Evolutionary conservation across 2,888 invertebrate genomes (phyloP), one percentile per base, ranked within the genome.

Genomic region (Latrodectus elegans): DNA sequence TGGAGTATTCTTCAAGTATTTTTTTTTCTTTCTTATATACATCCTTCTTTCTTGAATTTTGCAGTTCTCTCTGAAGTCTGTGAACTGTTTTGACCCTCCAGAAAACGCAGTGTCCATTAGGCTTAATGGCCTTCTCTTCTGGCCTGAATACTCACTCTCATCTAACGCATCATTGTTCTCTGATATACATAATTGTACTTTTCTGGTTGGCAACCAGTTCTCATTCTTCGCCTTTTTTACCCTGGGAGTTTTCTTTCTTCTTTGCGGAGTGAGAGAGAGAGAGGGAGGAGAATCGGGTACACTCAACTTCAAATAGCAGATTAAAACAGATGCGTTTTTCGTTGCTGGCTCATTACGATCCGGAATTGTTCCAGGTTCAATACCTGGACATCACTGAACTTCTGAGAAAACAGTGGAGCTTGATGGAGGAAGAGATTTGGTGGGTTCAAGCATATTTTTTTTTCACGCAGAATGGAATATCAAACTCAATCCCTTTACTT

Each of bases 101-200:
- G 53, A 67, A 72, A 81, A 72, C 67, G 75, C 75, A 55, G 52
- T 71, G 72, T 80, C 81, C 86, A 87, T 87, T 87, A 87, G 77
- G 65, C 81, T 81, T 87, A 87, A 87, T 87, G 72, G 77, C 53
- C 38, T 26, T 49, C 49, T 80, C 38, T 76, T 75, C 73, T 81
- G 81, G 75, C 80, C 85, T 86, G 80, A 73, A 87, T 87, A 87
- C 86, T 81, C 77, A 81, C 68, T 81, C 77, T 76, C 86, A 71
- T 55, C 85, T 76, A 76, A 86, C 80, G 71, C 53, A 72, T 68
- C 81, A 87, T 87, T 87, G 81, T 87, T 87, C 86, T 87, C 76
- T 4, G 52, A 38, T 60, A 17, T 49, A 77, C 65, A 77, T 77
- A 87, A 87, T 81, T 87, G 81, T 87, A 73, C 72, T 65, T 79